These are phyloP conservation scores for Brachyrhaphis roseni DNA, from an alignment of 2,797 vertebrate genomes.

Conservation along the genomic window DNA sequence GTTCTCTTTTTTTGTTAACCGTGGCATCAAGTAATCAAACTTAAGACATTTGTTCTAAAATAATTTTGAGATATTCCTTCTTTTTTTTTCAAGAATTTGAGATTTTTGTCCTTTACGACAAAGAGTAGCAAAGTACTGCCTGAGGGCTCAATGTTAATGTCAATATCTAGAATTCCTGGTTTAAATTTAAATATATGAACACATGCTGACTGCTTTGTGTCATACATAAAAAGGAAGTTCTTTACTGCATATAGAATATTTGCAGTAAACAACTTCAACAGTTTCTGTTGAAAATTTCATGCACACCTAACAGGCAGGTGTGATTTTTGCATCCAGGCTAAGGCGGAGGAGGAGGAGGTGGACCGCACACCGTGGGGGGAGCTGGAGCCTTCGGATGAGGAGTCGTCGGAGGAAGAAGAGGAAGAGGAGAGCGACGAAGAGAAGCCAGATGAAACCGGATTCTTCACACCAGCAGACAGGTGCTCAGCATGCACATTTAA, in stretches of 20 bases:
- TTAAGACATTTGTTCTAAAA: not conserved
- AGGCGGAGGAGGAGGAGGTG: constrained; percentile 92
- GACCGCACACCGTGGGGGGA: constrained; percentile 92
- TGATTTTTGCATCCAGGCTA: constrained; percentile 78
- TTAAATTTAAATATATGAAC: not conserved
- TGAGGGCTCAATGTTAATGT: not conserved
- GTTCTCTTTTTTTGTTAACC: not conserved
- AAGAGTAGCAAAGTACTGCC: not conserved
- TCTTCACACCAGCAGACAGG: constrained; percentile 95
- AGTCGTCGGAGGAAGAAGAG: constrained; percentile 91
- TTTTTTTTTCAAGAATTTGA: not conserved
- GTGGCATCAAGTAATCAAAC: not conserved
- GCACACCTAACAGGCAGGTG: not conserved
- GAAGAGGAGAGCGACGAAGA: constrained; percentile 95
- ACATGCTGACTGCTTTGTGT: not conserved
- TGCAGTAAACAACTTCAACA: too few species aligned
- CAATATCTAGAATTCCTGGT: not conserved
- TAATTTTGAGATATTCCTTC: not conserved
- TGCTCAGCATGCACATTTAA: constrained; percentile 34
- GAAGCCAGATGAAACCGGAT: constrained; percentile 92
- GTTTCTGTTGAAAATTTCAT: not conserved
- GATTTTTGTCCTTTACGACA: not conserved
- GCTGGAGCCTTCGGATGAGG: constrained; percentile 92
- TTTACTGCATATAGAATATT: not conserved
- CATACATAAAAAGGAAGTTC: not conserved